These are phyloP conservation scores for Cheilosia variabilis DNA, from an alignment of 2,888 invertebrate species.

Conservation along the genomic window DNA sequence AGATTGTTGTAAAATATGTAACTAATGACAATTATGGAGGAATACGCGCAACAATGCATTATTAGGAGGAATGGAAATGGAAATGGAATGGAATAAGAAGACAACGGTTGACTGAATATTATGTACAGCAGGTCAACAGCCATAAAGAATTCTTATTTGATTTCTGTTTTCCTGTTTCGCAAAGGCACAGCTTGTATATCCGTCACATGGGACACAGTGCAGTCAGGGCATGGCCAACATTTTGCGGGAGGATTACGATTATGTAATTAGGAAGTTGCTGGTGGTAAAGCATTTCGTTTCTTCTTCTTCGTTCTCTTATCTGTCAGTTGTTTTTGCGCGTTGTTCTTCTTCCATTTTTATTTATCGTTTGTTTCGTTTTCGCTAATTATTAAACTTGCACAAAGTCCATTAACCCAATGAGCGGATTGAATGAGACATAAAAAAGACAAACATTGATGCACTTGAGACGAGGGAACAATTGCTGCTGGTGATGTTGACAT, in stretches of 20 bases:
- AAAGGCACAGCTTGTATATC: constrained; percentile 30
- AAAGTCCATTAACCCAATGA: constrained; percentile 74
- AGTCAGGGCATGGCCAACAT: not conserved
- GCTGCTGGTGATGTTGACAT: constrained; percentile 44
- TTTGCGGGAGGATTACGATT: constrained; percentile 41
- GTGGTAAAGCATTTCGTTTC: constrained; percentile 10
- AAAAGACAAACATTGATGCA: constrained; percentile 58
- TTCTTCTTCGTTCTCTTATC: constrained; percentile 49
- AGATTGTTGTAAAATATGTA: constrained; percentile 40
- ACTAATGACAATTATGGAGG: constrained; percentile 52
- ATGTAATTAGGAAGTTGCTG: constrained; percentile 68
- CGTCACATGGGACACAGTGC: not conserved
- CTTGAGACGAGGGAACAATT: constrained; percentile 55
- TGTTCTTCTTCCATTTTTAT: constrained; percentile 11
- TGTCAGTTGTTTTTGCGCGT: constrained; percentile 50
- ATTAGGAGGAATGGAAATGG: not conserved
- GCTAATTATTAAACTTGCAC: constrained; percentile 69
- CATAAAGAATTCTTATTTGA: constrained; percentile 68
- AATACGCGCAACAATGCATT: constrained; percentile 22
- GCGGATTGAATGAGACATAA: constrained; percentile 57
- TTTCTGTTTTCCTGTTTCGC: constrained; percentile 64
- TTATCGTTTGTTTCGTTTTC: constrained; percentile 16
- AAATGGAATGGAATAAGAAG: constrained; percentile 1
- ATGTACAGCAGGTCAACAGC: constrained; percentile 51
- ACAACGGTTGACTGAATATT: not conserved